Conservation (phyloP, 2,797 vertebrate genomes). For the Lacerta viridis region DNA sequence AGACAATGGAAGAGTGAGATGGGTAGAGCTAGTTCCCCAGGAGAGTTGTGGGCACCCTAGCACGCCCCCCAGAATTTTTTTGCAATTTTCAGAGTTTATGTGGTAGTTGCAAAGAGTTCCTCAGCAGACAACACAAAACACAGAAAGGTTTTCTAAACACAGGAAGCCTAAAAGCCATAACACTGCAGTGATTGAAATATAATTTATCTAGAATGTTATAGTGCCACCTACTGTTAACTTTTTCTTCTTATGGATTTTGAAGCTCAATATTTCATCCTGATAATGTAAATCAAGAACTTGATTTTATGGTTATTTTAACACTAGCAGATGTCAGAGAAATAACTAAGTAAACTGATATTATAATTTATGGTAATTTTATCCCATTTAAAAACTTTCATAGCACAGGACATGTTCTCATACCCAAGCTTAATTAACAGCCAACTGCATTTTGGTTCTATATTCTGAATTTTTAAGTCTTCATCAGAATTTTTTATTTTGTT, state of each 20-base stretch:
- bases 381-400: not conserved
- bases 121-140: too few relatives aligned
- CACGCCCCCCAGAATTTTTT: too few relatives aligned
- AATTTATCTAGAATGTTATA: slow-evolving; percentile 38
- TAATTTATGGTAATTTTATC: not conserved
- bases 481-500: too few relatives aligned
- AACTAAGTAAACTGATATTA: not conserved
- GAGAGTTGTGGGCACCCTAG: too few relatives aligned
- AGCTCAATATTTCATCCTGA: rapidly evolving
- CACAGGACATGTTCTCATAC: not conserved
- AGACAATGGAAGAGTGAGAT: too few relatives aligned
- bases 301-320: not conserved
- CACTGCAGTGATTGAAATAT: not conserved
- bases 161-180: not conserved
- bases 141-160: not conserved
- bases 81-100: too few relatives aligned
- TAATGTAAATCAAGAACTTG: rapidly evolving
- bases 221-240: slow-evolving; percentile 58
- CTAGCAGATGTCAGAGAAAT: not conserved
- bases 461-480: not conserved
- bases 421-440: not conserved
- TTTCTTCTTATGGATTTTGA: not conserved
- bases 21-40: too few relatives aligned
- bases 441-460: not conserved
- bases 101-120: too few relatives aligned